Base-by-base conservation (phyloP, 2,888 invertebrate genomes). In the Lobophora halterata region DNA sequence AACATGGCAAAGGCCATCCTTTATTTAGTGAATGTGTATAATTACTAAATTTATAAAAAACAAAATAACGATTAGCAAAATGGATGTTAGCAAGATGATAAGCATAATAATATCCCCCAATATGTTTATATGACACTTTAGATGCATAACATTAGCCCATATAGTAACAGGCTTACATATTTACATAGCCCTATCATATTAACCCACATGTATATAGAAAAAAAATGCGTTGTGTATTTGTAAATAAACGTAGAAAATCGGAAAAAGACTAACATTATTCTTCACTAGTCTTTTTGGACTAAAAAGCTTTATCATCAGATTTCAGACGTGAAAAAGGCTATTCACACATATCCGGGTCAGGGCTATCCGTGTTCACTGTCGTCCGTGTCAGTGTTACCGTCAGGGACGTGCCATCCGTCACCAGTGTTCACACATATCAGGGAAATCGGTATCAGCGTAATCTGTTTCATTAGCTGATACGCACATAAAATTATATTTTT, bases 161-260 rank as follows among this genome's bases (percentile, higher is more conserved):
- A 38, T 38, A 47, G 13, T 16, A 26, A 46, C 34, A 31, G 37
- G n/a, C n/a, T n/a, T n/a, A n/a, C n/a, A n/a, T n/a, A n/a, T n/a
- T 12, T 48, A 41, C 13, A 40, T 32, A 40, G 25, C 17, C 28
- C 3, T 32, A 16, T 18, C 24, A 36, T 36, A 35, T 46, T 30
- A 31, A 42, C 38, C 31, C 35, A 20, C n/a, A 28, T 61, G 63
- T 65, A 66, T 49, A 63, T 65, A 69, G 45, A 52, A 48, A 58
- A 30, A 45, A 47, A 68, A 58, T 49, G 57, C 62, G 42, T 63
- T 58, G 63, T 71, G 68, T 67, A 71, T 75, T 75, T 77, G 79
- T 77, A 75, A 64, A 78, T 75, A 75, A 74, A 65, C 52, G 53
- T 60, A 68, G 61, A 66, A 71, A 76, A 63, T 59, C 65, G 65